Percentiles rank a stretch among this genome's conserved stretches.
Conservation (phyloP, 2,113 vertebrate species). For the Pitta sordida region DNA sequence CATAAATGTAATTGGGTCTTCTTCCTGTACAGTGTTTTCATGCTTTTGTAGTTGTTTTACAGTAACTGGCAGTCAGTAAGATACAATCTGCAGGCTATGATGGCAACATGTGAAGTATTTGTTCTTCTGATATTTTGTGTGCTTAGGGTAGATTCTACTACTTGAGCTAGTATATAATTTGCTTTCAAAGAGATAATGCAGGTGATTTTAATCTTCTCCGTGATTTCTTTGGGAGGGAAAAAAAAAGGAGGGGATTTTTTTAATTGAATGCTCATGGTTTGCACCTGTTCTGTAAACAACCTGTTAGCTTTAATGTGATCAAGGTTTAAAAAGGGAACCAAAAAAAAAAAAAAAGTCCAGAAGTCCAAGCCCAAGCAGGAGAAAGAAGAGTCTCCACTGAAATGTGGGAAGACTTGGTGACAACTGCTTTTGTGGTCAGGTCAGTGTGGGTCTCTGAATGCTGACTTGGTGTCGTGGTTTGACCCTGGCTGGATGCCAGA, state of each 20-base stretch:
- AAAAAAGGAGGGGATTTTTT: not conserved
- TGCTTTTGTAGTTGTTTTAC: slow-evolving; percentile 24
- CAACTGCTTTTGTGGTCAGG: not conserved
- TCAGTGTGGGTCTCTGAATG: not conserved
- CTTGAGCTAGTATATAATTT: not conserved
- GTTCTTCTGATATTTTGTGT: not conserved
- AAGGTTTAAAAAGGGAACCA: not conserved
- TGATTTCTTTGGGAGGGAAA: not conserved
- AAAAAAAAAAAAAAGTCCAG: too few relatives aligned
- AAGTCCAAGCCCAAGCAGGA: not conserved
- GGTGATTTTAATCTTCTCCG: not conserved
- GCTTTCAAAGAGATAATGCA: not conserved
- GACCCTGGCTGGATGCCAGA: too few relatives aligned
- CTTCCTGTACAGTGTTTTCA: not conserved
- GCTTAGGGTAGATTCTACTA: not conserved
- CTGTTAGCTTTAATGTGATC: not conserved
- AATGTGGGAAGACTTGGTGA: rapidly evolving
- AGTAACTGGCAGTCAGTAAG: slow-evolving; percentile 7
- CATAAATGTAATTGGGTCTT: not conserved
- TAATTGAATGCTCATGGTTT: not conserved
- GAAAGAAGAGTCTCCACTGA: not conserved
- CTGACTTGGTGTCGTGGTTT: too few relatives aligned
- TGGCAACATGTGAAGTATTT: not conserved
- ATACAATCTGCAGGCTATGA: not conserved
- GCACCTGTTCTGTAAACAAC: not conserved